Conservation (phyloP, 2,797 vertebrate species). For the Betta splendens region DNA sequence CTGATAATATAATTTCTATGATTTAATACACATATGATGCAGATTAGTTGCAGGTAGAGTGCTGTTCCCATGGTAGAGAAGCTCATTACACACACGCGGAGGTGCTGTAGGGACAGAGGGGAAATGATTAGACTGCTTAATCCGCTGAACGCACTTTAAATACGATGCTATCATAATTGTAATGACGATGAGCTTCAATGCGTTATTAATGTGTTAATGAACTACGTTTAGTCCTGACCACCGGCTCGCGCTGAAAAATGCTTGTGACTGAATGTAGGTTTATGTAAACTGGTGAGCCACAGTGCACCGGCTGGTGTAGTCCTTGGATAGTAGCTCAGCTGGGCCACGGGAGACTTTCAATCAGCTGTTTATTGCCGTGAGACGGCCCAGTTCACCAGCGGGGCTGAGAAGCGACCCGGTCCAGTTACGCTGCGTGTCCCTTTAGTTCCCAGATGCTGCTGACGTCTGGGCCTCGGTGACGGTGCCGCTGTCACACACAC, state of each 20-base stretch:
- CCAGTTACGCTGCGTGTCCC: neutral
- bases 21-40: no score
- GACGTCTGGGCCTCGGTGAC: slow-evolving; percentile 3
- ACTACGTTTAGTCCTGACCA: neutral
- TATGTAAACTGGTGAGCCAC: neutral
- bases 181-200: neutral
- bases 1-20: no score
- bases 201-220: neutral
- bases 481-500: neutral
- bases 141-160: neutral
- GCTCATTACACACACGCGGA: neutral
- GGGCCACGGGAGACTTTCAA: neutral
- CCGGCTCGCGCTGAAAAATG: neutral
- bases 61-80: neutral
- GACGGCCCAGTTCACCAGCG: slow-evolving; percentile 4
- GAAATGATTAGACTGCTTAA: neutral
- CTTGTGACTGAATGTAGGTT: neutral
- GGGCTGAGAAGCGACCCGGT: slow-evolving; percentile 11
- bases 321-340: neutral
- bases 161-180: neutral
- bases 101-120: neutral
- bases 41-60: no score
- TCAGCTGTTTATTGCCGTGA: slow-evolving; percentile 1
- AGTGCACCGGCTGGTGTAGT: neutral
- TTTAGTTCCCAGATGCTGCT: slow-evolving; percentile 2